Evolutionary conservation across 2,113 vertebrate species (phyloP).

Genomic region (Gymnobelideus leadbeateri): DNA sequence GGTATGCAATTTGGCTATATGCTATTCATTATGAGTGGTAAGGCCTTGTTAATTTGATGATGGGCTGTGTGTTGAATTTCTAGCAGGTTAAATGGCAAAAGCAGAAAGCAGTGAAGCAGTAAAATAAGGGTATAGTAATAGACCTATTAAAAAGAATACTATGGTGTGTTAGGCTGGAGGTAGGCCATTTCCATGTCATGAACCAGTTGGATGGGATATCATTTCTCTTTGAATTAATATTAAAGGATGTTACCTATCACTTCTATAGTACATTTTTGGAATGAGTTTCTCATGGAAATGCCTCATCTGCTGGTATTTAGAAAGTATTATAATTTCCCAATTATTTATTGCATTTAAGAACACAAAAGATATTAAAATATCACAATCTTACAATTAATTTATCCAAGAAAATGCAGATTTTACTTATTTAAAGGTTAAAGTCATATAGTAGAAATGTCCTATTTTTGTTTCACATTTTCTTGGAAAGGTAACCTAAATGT

Average conservation of each 20-base stretch:
- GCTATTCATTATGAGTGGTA: background rate
- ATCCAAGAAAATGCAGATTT: background rate
- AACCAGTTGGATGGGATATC: background rate
- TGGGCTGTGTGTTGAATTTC: constrained; percentile 20
- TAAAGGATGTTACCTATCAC: background rate
- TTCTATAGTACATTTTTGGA: constrained; percentile 39
- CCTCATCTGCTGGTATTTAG: background rate
- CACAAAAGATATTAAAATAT: background rate
- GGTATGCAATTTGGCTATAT: background rate
- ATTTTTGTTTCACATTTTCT: background rate
- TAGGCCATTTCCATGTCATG: background rate
- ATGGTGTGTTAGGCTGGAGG: background rate
- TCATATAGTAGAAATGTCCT: background rate
- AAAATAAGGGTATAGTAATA: background rate
- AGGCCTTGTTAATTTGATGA: background rate
- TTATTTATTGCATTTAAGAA: background rate
- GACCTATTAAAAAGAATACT: background rate
- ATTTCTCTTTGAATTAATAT: constrained; percentile 31
- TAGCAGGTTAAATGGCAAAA: constrained; percentile 29
- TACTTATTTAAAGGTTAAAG: background rate
- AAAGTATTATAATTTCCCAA: background rate
- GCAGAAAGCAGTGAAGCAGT: background rate
- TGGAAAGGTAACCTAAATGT: background rate
- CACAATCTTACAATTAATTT: background rate
- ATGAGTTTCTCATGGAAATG: background rate